Base-by-base conservation (phyloP, 2,888 invertebrate genomes). In the Mylabris sibirica region DNA sequence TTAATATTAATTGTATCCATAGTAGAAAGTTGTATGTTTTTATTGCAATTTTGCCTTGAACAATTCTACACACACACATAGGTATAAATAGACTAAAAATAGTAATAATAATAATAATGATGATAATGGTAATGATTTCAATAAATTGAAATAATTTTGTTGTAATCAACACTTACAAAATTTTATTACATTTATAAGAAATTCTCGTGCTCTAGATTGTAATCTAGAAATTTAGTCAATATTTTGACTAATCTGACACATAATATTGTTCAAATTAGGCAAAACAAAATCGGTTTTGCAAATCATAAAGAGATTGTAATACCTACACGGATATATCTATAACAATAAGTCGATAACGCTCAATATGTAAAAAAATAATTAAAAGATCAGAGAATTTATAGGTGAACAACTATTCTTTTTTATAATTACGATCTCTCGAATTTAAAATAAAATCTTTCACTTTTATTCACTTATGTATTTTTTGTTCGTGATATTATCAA, bases 11-110 rank as follows among this genome's bases (percentile, higher is more conserved):
- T 38, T 38, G 12, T 44, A 44, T 6, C 44, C n/a, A 44, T 4
- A 17, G 17, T 44, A 44, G 44, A 44, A 44, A 44, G 44, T 44
- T n/a, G 44, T 8, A n/a, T 44, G 44, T 44, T 44, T 44, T 44
- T 44, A 44, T 8, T 17, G n/a, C 44, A 44, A 38, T 44, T 44
- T 44, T 6, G 44, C 44, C 44, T 44, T 44, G 44, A 44, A 44
- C 17, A 44, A 44, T 6, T 44, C n/a, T n/a, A 44, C 44, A 44
- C 14, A 38, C 14, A 14, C 1, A 44, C n/a, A 44, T 35, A 35
- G 30, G n/a, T 30, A 8, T 30, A 30, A 30, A 30, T 30, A 4
- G 30, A 30, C 5, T 12, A 41, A 41, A 14, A 41, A 41, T 14
- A n/a, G 3, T 41, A 41, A 41, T 5, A 41, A 41, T 41, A n/a